These are phyloP conservation scores for Gymnobelideus leadbeateri DNA, from an alignment of 2,113 vertebrate species.

Conservation along the genomic window DNA sequence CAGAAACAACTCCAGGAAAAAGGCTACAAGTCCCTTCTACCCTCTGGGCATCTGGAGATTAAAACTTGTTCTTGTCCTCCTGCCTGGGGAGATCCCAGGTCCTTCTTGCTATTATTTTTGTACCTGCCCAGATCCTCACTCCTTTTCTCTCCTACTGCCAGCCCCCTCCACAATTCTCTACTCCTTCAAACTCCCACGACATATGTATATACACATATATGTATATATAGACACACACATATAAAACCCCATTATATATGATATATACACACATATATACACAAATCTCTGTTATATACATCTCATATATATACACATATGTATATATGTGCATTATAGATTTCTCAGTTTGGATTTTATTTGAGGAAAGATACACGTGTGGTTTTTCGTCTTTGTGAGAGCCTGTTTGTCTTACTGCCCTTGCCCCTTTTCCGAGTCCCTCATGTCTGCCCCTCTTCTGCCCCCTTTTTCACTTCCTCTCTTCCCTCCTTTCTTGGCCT, in stretches of 20 bases:
- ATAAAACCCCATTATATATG: background rate
- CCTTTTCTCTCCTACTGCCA: background rate
- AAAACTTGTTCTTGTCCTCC: background rate
- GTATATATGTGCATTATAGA: background rate
- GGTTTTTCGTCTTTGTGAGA: background rate
- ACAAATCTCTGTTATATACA: too few relatives aligned
- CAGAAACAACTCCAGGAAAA: background rate
- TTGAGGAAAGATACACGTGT: background rate
- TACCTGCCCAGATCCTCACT: background rate
- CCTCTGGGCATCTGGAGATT: background rate
- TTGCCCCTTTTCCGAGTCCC: background rate
- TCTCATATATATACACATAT: too few relatives aligned
- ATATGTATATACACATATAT: background rate
- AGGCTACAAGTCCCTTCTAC: background rate
- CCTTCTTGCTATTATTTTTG: background rate
- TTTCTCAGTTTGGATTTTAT: background rate
- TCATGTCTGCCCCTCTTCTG: background rate
- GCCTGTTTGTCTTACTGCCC: background rate
- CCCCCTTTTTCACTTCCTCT: background rate
- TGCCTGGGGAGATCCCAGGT: background rate
- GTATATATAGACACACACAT: background rate
- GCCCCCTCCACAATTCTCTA: background rate
- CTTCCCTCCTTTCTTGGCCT: background rate
- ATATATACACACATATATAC: too few relatives aligned
- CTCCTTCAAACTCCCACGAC: background rate